These are phyloP conservation scores for Halcyon leucocephala DNA, from an alignment of 2,797 vertebrate species.

Conservation along the genomic window DNA sequence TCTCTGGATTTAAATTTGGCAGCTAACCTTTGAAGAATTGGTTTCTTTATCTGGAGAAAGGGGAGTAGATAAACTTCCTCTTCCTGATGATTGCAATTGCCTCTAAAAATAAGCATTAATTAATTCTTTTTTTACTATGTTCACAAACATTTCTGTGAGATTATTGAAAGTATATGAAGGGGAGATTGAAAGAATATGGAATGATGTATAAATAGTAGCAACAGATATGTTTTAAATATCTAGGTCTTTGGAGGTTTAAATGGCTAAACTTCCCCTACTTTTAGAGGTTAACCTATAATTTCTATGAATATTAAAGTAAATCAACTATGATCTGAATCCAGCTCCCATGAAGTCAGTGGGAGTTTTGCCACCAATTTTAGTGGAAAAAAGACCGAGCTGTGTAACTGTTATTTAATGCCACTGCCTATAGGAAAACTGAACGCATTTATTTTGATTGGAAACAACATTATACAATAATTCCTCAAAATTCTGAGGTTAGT, in stretches of 20 bases:
- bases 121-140: neutral
- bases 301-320: constrained; percentile 25
- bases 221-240: neutral
- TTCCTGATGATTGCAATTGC: neutral
- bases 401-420: constrained; percentile 44
- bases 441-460: constrained; percentile 59
- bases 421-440: constrained; percentile 51
- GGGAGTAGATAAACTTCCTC: neutral
- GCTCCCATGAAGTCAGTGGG: constrained; percentile 34
- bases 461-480: constrained; percentile 30
- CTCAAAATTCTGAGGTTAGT: constrained; percentile 21
- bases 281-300: constrained; percentile 37
- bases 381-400: neutral
- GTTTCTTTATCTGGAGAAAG: neutral
- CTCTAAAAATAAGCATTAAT: neutral
- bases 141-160: neutral
- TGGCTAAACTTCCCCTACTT: neutral
- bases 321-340: constrained; percentile 14
- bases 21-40: neutral
- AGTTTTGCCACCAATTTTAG: constrained; percentile 38
- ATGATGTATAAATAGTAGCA: neutral
- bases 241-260: neutral
- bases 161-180: neutral
- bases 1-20: neutral
- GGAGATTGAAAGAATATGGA: neutral